A percentile compares a stretch with the other conserved stretches of the same genome.
phyloP scores from a whole-genome alignment of 2,113 vertebrate genomes.

The Hirundichthys speculiger region DNA sequence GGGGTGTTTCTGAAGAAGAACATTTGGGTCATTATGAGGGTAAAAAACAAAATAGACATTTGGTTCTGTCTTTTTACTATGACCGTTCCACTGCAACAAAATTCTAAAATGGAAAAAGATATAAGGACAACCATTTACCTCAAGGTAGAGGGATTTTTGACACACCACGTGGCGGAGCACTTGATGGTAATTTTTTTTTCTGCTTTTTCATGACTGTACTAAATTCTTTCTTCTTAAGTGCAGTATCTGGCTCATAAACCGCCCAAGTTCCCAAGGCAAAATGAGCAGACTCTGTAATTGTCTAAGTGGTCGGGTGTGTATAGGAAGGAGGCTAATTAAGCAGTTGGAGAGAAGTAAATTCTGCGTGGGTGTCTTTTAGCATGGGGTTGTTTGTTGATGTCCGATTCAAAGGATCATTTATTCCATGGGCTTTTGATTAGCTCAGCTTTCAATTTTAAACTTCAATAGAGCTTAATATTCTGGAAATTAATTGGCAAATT shows the following conservation, averaged over 20 bases:
- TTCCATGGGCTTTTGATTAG: slow-evolving; percentile 43
- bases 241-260: slow-evolving; percentile 60
- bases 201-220: slow-evolving; percentile 37
- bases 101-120: slow-evolving; percentile 24
- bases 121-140: slow-evolving; percentile 15
- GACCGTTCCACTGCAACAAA: slow-evolving; percentile 8
- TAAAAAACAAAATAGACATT: too few relatives aligned
- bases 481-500: slow-evolving; percentile 43
- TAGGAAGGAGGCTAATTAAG: slow-evolving; percentile 38
- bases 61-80: neutral
- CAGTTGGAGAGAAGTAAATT: slow-evolving; percentile 34
- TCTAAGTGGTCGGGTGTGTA: slow-evolving; percentile 50
- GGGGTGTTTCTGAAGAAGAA: neutral
- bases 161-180: neutral
- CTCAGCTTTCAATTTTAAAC: slow-evolving; percentile 58
- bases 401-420: slow-evolving; percentile 59
- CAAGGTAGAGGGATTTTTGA: slow-evolving; percentile 10
- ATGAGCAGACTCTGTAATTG: slow-evolving; percentile 59
- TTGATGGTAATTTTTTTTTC: slow-evolving; percentile 36
- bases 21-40: too few relatives aligned
- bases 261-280: slow-evolving; percentile 52
- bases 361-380: slow-evolving; percentile 45
- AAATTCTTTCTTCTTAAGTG: slow-evolving; percentile 55
- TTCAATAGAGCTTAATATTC: slow-evolving; percentile 49
- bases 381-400: slow-evolving; percentile 21